phyloP scores from a whole-genome alignment of 2,888 invertebrate genomes.

The Meta bourneti region DNA sequence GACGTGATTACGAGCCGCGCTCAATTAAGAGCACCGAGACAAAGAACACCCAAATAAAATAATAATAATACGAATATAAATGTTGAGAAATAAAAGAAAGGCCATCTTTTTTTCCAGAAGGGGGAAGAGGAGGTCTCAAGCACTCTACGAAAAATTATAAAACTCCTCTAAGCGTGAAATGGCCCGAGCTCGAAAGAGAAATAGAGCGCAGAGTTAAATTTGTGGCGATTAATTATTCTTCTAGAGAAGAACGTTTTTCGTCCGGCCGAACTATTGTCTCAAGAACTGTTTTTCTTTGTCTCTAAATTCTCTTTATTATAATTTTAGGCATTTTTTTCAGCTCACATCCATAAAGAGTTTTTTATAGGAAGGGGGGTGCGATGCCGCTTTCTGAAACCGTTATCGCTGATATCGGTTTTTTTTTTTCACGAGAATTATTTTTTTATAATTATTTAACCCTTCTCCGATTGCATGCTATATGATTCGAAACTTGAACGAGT shows the following conservation, averaged over 20 bases:
- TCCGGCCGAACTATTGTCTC: conserved; percentile 61
- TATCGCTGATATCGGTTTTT: conserved; percentile 49
- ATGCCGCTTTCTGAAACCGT: conserved; percentile 11
- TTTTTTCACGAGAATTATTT: conserved; percentile 18
- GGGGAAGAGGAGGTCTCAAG: neutral
- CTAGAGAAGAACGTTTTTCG: conserved; percentile 55
- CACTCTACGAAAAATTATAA: conserved; percentile 75
- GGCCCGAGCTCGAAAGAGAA: conserved; percentile 59
- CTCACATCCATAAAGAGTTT: neutral
- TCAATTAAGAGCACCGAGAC: conserved; percentile 70
- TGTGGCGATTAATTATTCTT: conserved; percentile 74
- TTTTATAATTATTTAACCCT: neutral
- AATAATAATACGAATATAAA: conserved; percentile 72
- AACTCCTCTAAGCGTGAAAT: conserved; percentile 74
- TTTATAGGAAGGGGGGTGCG: neutral
- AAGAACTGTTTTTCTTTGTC: conserved; percentile 72
- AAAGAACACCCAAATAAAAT: conserved; percentile 72
- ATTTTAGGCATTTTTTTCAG: conserved; percentile 21
- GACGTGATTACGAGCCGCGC: conserved; percentile 66
- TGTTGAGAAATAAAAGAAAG: conserved; percentile 58
- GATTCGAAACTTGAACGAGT: neutral
- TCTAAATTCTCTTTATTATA: conserved; percentile 48
- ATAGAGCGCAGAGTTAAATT: conserved; percentile 75
- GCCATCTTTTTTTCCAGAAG: conserved; percentile 24
- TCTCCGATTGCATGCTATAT: neutral